Percentiles rank a stretch among this genome's conserved stretches.
Conservation (phyloP, 2,888 invertebrate species). For the Bombylius discolor region DNA sequence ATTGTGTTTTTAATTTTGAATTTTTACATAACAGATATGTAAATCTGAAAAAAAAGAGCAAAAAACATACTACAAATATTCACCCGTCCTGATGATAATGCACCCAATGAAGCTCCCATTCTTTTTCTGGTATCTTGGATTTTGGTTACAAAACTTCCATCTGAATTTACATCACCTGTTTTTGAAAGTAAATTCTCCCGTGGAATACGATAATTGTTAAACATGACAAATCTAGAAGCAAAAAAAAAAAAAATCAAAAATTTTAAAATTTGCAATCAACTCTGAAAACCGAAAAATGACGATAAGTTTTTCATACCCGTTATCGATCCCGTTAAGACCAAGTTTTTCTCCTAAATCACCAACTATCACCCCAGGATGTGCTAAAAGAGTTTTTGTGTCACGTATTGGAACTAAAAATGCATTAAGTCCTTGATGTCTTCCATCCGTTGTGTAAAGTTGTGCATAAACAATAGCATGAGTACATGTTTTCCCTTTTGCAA, state of each 20-base stretch:
- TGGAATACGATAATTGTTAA: constrained; percentile 77
- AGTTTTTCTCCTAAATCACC: constrained; percentile 91
- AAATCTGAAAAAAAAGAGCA: constrained; percentile 6
- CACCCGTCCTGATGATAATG: constrained; percentile 70
- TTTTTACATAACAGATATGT: no score
- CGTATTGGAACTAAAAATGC: constrained; percentile 79
- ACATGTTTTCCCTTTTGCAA: constrained; percentile 51
- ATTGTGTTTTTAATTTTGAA: background rate
- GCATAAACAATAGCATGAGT: constrained; percentile 82
- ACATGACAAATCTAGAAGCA: constrained; percentile 53
- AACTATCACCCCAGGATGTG: constrained; percentile 72
- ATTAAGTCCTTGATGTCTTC: constrained; percentile 70
- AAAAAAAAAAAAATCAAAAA: constrained; percentile 31
- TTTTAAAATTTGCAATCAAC: background rate
- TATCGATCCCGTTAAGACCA: constrained; percentile 83
- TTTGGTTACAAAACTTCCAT: constrained; percentile 80
- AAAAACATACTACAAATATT: constrained; percentile 39
- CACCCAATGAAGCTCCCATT: constrained; percentile 73
- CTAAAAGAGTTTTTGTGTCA: constrained; percentile 58
- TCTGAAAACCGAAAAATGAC: no score
- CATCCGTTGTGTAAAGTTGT: constrained; percentile 70
- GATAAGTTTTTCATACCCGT: constrained; percentile 42
- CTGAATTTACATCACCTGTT: constrained; percentile 77
- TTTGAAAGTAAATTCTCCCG: constrained; percentile 72
- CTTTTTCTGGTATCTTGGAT: constrained; percentile 78